These are phyloP conservation scores for Rhadina sibilatrix DNA, from an alignment of 2,113 vertebrate genomes.

Conservation along the genomic window DNA sequence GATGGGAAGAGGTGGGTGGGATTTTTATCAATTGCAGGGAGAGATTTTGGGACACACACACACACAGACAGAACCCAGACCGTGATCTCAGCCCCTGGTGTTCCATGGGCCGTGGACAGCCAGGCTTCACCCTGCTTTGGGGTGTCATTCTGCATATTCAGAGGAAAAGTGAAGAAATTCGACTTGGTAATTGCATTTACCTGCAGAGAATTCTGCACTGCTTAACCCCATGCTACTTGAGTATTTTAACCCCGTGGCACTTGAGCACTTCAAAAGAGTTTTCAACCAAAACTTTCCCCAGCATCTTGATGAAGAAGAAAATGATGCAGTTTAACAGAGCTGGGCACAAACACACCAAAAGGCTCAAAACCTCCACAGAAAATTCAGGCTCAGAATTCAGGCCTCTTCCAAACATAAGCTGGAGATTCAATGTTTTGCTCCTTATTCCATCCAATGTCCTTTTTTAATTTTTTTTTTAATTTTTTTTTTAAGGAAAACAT, in stretches of 20 bases:
- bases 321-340: not conserved
- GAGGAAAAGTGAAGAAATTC: not conserved
- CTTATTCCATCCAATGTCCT: not conserved
- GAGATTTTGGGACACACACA: not conserved
- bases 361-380: not conserved
- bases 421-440: not conserved
- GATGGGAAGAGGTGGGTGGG: not conserved
- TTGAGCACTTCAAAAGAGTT: not conserved
- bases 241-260: not conserved
- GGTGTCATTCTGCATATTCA: not conserved
- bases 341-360: not conserved
- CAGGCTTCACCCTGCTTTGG: not conserved
- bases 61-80: rapidly evolving
- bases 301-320: not conserved
- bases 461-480: not conserved
- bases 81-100: not conserved
- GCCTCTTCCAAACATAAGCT: not conserved
- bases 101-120: not conserved
- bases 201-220: not conserved
- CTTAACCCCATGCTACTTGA: not conserved
- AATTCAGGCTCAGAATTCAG: not conserved
- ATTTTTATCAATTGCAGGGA: not conserved
- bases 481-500: not conserved
- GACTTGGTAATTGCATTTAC: not conserved
- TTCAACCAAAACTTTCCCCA: not conserved